A percentile compares a stretch with the other conserved stretches of the same genome.
Conservation (phyloP, 1,140 invertebrate genomes). For the Leptoteleia sp. region DNA sequence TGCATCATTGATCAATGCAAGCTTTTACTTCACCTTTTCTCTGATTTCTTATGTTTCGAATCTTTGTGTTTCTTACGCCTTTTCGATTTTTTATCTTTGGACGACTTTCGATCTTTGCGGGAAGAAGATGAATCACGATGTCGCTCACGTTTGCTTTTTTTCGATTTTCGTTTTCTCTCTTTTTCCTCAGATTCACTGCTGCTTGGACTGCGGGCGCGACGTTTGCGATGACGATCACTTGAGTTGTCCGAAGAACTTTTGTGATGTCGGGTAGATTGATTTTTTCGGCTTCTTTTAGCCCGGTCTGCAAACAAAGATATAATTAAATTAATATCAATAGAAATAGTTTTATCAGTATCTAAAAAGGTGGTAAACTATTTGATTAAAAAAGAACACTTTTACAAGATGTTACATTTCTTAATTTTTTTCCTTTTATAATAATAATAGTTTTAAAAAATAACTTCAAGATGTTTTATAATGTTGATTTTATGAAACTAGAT, state of each 20-base stretch:
- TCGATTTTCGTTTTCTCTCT: constrained; percentile 18
- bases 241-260: constrained; percentile 20
- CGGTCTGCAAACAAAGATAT: constrained; percentile 12
- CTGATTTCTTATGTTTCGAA: constrained; percentile 15
- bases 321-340: no score
- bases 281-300: constrained; percentile 2
- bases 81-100: constrained; percentile 40
- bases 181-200: constrained; percentile 6
- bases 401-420: no score
- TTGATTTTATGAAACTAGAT: no score
- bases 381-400: no score
- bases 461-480: no score
- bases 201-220: not conserved
- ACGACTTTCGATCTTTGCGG: constrained; percentile 9
- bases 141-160: constrained; percentile 32
- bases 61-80: constrained; percentile 37
- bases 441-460: no score
- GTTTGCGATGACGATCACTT: constrained; percentile 1
- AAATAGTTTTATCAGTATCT: no score
- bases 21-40: constrained; percentile 23
- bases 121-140: constrained; percentile 22
- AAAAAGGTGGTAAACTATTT: no score
- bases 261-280: not conserved
- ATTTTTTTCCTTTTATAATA: no score
- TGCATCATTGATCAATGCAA: constrained; percentile 22